phyloP scores from a whole-genome alignment of 30 jellyfish, hydroid and myxozoan genomes.

The Hydractinia echinata region DNA sequence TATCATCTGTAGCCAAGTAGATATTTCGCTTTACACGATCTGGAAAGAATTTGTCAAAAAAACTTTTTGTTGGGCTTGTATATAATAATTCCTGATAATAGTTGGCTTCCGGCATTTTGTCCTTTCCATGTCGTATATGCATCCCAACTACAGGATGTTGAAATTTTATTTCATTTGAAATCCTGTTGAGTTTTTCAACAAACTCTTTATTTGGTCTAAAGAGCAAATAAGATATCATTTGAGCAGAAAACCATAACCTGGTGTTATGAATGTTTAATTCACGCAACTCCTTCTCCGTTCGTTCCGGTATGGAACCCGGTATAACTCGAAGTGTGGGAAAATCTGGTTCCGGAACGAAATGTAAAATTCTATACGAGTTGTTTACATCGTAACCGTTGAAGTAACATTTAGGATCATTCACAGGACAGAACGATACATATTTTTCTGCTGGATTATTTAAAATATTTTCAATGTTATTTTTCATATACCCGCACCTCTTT shows the following conservation, averaged over 20 bases:
- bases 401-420: conserved; percentile 18
- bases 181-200: no score
- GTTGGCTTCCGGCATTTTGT: conserved; percentile 6
- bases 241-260: conserved; percentile 24
- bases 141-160: conserved; percentile 16
- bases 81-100: not conserved
- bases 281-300: not conserved
- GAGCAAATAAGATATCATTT: conserved; percentile 7
- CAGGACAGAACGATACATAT: not conserved
- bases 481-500: conserved; percentile 1
- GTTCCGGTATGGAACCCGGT: conserved; percentile 19
- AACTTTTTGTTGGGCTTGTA: not conserved
- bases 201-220: conserved; percentile 11
- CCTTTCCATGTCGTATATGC: conserved; percentile 27
- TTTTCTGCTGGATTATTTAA: no score
- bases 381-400: conserved; percentile 23
- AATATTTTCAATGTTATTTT: not conserved
- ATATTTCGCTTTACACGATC: not conserved
- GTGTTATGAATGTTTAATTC: not conserved
- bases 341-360: not conserved
- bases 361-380: conserved; percentile 1
- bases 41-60: conserved; percentile 8
- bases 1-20: not conserved
- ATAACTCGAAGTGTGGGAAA: conserved; percentile 22
- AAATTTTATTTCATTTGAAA: not conserved